phyloP scores from a whole-genome alignment of 2,888 invertebrate genomes.

The Ectemnius lituratus region DNA sequence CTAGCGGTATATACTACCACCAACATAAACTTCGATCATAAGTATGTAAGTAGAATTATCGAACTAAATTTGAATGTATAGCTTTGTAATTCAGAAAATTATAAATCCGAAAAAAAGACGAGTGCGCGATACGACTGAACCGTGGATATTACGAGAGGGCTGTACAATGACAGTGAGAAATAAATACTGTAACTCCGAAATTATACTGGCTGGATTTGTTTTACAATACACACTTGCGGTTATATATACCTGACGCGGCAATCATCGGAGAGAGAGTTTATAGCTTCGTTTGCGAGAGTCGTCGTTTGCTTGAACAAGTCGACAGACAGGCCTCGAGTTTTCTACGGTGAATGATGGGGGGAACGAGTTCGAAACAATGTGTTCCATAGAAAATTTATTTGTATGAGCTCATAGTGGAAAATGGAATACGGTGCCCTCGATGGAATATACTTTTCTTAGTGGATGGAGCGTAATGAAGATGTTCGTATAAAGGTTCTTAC shows the following conservation, averaged over 20 bases:
- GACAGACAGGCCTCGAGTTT: neutral
- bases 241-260: neutral
- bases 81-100: conserved; percentile 72
- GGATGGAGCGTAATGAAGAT: conserved; percentile 42
- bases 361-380: conserved; percentile 1
- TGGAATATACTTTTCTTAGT: conserved; percentile 32
- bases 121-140: conserved; percentile 66
- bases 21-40: conserved; percentile 73
- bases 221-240: conserved; percentile 8
- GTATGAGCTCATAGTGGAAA: conserved; percentile 46
- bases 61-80: conserved; percentile 72
- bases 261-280: neutral
- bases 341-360: conserved; percentile 4
- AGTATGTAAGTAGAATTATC: conserved; percentile 74
- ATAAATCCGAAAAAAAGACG: conserved; percentile 51
- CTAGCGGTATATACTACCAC: conserved; percentile 70
- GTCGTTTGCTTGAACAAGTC: neutral
- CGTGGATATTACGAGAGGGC: conserved; percentile 73
- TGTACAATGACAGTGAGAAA: conserved; percentile 75
- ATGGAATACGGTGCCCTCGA: conserved; percentile 33
- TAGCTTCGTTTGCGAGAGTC: too few species aligned
- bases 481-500: conserved; percentile 35
- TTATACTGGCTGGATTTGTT: conserved; percentile 41
- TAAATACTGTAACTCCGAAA: conserved; percentile 73
- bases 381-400: conserved; percentile 59